Conservation (phyloP, 1,140 invertebrate genomes). For the Drosophila pseudoananassae region DNA sequence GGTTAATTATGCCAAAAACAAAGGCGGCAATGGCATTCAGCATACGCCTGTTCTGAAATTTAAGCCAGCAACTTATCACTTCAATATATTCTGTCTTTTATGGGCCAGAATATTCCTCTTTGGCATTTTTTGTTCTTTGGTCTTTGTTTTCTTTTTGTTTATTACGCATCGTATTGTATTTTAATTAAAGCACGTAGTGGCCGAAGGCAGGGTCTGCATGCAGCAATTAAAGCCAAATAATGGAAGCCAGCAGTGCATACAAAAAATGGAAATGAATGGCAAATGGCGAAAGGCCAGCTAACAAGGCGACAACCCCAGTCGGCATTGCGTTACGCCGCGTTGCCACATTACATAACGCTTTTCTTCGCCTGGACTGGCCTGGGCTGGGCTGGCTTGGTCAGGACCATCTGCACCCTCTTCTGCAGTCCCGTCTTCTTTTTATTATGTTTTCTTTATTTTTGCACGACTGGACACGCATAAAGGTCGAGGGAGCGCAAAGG, state of each 20-base stretch:
- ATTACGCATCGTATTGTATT: conserved; percentile 53
- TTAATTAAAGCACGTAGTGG: conserved; percentile 76
- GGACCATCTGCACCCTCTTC: conserved; percentile 6
- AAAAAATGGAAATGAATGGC: conserved; percentile 78
- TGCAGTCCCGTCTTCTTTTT: conserved; percentile 13
- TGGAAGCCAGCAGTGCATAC: conserved; percentile 74
- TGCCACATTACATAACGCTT: conserved; percentile 72
- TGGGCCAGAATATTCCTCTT: neutral
- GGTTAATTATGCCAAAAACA: conserved; percentile 60
- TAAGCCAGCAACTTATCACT: conserved; percentile 65
- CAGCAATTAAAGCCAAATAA: conserved; percentile 82
- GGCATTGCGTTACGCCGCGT: conserved; percentile 71
- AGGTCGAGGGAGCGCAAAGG: conserved; percentile 38
- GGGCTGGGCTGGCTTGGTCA: neutral
- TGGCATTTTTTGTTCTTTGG: neutral
- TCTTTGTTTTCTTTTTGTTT: conserved; percentile 6
- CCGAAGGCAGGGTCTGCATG: conserved; percentile 41
- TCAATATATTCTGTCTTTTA: conserved; percentile 19
- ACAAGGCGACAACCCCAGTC: conserved; percentile 61
- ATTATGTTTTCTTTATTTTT: conserved; percentile 21
- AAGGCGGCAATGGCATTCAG: conserved; percentile 17
- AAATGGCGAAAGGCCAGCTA: conserved; percentile 50
- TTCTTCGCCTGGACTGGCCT: conserved; percentile 39
- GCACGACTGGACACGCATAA: conserved; percentile 63
- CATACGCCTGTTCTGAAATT: conserved; percentile 53